A percentile compares a stretch with the other conserved stretches of the same genome.
Conservation (phyloP, 2,113 vertebrate genomes). For the Peromyscus polionotus region DNA sequence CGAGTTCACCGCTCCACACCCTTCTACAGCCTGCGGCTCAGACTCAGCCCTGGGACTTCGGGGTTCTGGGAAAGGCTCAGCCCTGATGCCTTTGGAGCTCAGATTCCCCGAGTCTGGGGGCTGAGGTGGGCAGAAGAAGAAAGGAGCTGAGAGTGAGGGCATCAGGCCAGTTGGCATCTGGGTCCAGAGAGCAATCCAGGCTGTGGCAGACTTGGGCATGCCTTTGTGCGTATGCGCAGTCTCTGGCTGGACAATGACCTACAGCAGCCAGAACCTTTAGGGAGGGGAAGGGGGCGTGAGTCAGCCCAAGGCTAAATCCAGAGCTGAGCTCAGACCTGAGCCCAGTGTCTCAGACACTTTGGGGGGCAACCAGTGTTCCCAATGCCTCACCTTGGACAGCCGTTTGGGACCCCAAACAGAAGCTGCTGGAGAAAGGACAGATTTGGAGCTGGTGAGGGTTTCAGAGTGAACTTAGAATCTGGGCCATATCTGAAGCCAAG, state of each 20-base stretch:
- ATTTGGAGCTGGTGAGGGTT: conserved; percentile 56
- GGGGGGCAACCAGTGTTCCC: conserved; percentile 35
- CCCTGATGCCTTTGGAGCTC: conserved; percentile 34
- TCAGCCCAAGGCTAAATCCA: conserved; percentile 80
- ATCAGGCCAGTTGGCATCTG: background rate
- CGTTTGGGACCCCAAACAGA: background rate
- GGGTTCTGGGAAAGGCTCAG: background rate
- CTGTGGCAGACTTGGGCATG: conserved; percentile 52
- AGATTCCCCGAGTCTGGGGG: background rate
- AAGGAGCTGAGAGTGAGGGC: background rate
- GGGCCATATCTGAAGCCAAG: background rate
- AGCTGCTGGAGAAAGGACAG: conserved; percentile 55
- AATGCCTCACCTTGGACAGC: conserved; percentile 28
- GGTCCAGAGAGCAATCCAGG: conserved; percentile 61
- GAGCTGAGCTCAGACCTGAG: conserved; percentile 75
- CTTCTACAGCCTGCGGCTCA: background rate
- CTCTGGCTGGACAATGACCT: conserved; percentile 73
- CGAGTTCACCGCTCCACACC: conserved; percentile 38
- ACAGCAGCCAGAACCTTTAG: conserved; percentile 5
- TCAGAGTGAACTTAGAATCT: conserved; percentile 35
- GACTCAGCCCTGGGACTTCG: background rate
- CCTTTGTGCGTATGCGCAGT: conserved; percentile 49
- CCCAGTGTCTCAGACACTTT: conserved; percentile 38
- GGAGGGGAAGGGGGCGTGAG: conserved; percentile 42
- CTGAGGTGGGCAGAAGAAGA: background rate